Conservation (phyloP, 2,888 invertebrate genomes). For the Venustoraphidia nigricollis region DNA sequence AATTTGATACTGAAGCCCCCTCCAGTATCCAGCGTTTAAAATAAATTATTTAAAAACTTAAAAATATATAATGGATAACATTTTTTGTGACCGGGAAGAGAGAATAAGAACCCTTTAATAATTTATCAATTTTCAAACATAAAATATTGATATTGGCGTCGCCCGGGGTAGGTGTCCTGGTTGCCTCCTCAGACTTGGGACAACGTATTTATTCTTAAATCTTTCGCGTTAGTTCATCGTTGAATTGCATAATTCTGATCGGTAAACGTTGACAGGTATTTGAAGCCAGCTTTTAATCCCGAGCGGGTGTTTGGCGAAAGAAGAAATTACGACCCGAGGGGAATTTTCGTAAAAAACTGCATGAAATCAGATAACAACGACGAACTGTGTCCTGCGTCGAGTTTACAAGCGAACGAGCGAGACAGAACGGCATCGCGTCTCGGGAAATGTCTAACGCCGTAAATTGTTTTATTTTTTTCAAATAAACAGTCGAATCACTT, state of each 20-base stretch:
- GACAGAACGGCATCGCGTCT: slow-evolving; percentile 24
- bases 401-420: slow-evolving; percentile 28
- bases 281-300: slow-evolving; percentile 26
- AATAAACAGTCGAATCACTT: neutral
- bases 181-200: no score
- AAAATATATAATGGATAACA: no score
- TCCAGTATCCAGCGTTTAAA: no score
- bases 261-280: slow-evolving; percentile 15
- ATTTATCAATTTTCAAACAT: no score
- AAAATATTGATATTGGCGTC: no score
- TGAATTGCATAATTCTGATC: neutral
- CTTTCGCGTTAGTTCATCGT: no score
- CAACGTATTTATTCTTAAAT: no score
- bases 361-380: slow-evolving; percentile 25
- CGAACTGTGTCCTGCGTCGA: slow-evolving; percentile 23
- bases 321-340: slow-evolving; percentile 30
- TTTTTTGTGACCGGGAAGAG: no score
- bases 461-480: slow-evolving; percentile 9
- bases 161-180: no score
- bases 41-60: no score
- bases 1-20: no score
- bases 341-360: slow-evolving; percentile 31
- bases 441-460: slow-evolving; percentile 30
- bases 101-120: no score
- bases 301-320: slow-evolving; percentile 31